Base-by-base conservation (phyloP, 2,888 invertebrate species). In the Cetonia aurata region DNA sequence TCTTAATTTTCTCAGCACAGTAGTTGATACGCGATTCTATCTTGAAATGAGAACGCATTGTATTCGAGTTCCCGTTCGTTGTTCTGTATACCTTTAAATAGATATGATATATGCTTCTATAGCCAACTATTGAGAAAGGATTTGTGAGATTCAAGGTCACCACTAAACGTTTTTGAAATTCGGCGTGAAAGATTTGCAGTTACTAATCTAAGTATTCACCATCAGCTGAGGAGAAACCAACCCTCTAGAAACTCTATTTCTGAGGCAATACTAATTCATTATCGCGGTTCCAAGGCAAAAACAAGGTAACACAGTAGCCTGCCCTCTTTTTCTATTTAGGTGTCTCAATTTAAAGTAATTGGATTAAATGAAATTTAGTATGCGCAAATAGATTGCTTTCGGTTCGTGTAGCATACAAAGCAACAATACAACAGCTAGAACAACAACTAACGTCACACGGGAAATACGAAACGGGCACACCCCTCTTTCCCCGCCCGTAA, bases 361-460 rank as follows among this genome's bases (percentile, higher is more conserved):
- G 31, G 48, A 60, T 60, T 60, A 60, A 60, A 60, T 25, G 31
- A 60, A 60, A 60, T 46, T 60, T 48, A 60, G 60, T 13, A 25
- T n/a, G 13, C 46, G 13, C n/a, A 46, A 60, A 46, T 60, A 60
- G 60, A 60, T 60, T 46, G 48, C 60, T n/a, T 31, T 31, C 15
- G 37, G 48, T 48, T 13, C 46, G 9, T 15, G 48, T 59, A 13
- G 6, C 37, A 37, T 37, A 37, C 37, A 37, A 37, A 37, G 37
- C 2, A 37, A 37, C 10, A 37, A 37, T 31, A 46, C 9, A 8
- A 8, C 31, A 46, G 12, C 25, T 46, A 60, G 9, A 56, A 33
- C 52, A 25, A 13, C 55, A 37, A 9, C 15, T 37, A 37, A 37
- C 8, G 55, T 37, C 13, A 15, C 37, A 37, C 33, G 33, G 55